These are phyloP conservation scores for Phocides pigmalion DNA, from an alignment of 1,140 invertebrate species.

Conservation along the genomic window DNA sequence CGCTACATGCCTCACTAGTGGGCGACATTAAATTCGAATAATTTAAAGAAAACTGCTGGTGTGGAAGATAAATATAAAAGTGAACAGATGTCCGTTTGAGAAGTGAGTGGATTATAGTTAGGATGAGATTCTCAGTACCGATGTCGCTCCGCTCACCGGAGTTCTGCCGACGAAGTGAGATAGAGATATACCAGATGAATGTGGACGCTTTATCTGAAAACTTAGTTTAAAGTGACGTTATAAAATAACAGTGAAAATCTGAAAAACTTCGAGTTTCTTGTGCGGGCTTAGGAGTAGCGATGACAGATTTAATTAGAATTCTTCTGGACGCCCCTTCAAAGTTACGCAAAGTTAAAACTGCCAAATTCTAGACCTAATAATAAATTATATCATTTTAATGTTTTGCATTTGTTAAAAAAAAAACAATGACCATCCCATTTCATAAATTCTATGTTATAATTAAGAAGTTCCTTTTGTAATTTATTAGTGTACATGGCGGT, in stretches of 20 bases:
- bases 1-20: conserved; percentile 19
- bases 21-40: background rate
- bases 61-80: too few relatives aligned
- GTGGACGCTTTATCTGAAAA: too few relatives aligned
- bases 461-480: conserved; percentile 6
- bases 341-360: background rate
- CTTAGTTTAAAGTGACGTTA: background rate
- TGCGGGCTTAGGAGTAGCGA: background rate
- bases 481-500: background rate
- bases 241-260: background rate
- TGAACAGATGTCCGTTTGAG: too few relatives aligned
- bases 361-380: conserved; percentile 1
- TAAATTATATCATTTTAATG: background rate
- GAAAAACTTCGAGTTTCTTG: background rate
- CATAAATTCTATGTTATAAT: background rate
- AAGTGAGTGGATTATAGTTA: too few relatives aligned
- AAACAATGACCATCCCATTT: background rate
- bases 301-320: background rate
- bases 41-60: too few relatives aligned
- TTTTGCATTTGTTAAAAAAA: conserved; percentile 2
- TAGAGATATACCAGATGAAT: too few relatives aligned
- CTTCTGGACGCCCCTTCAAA: background rate
- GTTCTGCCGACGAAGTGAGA: too few relatives aligned
- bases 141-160: too few relatives aligned
- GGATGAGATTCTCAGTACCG: too few relatives aligned